These are phyloP conservation scores for Anorthoa munda DNA, from an alignment of 2,888 invertebrate species.

Conservation along the genomic window DNA sequence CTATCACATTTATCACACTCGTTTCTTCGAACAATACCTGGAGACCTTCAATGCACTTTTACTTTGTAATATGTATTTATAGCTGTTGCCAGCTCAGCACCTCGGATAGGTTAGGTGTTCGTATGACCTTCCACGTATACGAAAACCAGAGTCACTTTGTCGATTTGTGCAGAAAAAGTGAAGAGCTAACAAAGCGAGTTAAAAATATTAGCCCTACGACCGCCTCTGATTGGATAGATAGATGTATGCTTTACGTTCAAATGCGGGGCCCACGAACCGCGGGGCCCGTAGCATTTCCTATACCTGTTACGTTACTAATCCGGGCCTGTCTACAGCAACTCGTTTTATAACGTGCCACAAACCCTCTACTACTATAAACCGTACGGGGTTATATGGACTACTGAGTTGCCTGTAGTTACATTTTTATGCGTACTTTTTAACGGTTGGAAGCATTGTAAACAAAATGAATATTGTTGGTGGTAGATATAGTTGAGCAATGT, in stretches of 20 bases:
- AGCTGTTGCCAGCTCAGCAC: not conserved
- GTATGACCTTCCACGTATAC: not conserved
- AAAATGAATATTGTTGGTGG: slow-evolving; percentile 3
- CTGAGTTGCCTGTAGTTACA: slow-evolving; percentile 4
- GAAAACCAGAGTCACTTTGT: not conserved
- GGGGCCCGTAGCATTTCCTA: not conserved
- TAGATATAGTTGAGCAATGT: not conserved
- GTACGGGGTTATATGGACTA: slow-evolving; percentile 26
- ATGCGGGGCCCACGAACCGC: not conserved
- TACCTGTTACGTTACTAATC: not conserved
- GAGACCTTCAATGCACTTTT: not conserved
- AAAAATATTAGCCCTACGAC: not conserved
- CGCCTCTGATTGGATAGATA: too few species aligned
- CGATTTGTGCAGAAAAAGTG: not conserved
- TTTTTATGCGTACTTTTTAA: slow-evolving; percentile 23
- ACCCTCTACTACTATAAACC: slow-evolving; percentile 34
- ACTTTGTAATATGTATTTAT: too few species aligned
- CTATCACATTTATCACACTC: not conserved
- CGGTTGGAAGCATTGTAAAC: not conserved
- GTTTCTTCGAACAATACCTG: not conserved
- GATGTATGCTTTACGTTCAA: not conserved
- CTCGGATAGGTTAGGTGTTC: not conserved
- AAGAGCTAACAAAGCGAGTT: not conserved
- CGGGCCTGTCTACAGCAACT: slow-evolving; percentile 12
- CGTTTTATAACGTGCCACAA: slow-evolving; percentile 59